Base-by-base conservation (phyloP, 1,140 invertebrate species). In the Leptinotarsa texana region DNA sequence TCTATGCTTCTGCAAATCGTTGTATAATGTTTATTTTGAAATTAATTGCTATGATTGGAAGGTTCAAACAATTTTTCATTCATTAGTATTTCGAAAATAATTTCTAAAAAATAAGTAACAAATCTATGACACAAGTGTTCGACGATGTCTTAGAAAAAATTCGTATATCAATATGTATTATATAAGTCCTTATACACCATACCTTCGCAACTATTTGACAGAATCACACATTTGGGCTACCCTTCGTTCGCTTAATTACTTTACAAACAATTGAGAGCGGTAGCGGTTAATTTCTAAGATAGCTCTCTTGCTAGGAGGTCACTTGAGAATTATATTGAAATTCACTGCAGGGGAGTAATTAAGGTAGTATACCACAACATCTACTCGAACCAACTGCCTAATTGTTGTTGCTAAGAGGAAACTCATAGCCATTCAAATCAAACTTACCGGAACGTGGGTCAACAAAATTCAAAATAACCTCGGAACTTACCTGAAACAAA, bases 311-410 rank as follows among this genome's bases (percentile, higher is more conserved):
- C 51, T 17, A 57, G 51, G 4, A 57, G 51, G 51, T 57, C 51
- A 57, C 51, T 57, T 4, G 51, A 18, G 51, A 57, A 57, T 57
- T 57, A 57, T 57, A 57, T 57, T 57, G 51, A 57, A 57, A 57
- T 57, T 57, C 51, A 17, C 51, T 57, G 51, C 51, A 57, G 51
- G 51, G 51, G n/a, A 57, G 51, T 57, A 57, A 57, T 57, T 57
- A 57, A 57, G 51, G n/a, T 18, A 57, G 51, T 57, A 57, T n/a
- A 57, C 51, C 51, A 18, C 51, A 57, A 57, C 51, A 57, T 57
- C 15, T 57, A 57, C 51, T 18, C 51, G 4, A 17, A 57, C 15
- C 15, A 57, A 57, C 51, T 57, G 51, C 51, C 51, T 57, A 17
- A 57, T 57, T 57, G 51, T 57, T 18, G 51, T 57, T 57, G 15